These are phyloP conservation scores for Micropterix aruncella DNA, from an alignment of 2,888 invertebrate genomes.

Conservation along the genomic window DNA sequence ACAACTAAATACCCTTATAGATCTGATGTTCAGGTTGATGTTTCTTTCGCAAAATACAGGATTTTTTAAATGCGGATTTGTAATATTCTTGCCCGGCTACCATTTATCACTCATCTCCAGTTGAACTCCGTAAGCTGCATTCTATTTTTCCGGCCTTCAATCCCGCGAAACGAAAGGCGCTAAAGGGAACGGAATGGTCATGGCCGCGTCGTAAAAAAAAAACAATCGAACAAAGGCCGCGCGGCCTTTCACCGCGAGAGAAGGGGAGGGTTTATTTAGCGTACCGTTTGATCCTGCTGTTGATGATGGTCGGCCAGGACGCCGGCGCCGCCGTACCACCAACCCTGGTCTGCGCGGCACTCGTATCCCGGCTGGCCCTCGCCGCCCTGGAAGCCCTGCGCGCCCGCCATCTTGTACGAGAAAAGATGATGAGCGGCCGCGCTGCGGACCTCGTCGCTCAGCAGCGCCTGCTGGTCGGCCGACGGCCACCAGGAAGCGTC, in stretches of 20 bases:
- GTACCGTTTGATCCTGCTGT: background rate
- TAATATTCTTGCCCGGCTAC: no score
- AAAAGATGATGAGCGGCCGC: slow-evolving; percentile 57
- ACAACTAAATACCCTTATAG: no score
- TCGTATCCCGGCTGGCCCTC: slow-evolving; percentile 55
- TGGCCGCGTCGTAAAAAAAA: no score
- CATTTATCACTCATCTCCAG: no score
- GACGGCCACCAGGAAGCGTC: slow-evolving; percentile 37
- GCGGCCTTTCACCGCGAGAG: slow-evolving; percentile 28
- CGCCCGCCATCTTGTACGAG: slow-evolving; percentile 76
- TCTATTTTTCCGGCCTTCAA: no score
- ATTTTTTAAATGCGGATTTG: no score
- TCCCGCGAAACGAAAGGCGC: no score
- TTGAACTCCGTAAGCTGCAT: no score
- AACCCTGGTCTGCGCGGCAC: slow-evolving; percentile 38
- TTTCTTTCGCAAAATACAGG: no score
- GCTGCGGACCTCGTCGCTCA: slow-evolving; percentile 34
- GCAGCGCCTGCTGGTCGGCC: slow-evolving; percentile 24
- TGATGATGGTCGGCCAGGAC: background rate
- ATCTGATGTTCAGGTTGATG: no score
- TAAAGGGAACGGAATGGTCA: no score
- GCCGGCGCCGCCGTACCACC: slow-evolving; percentile 57
- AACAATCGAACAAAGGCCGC: slow-evolving; percentile 5
- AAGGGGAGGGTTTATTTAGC: background rate
- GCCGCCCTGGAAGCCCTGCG: slow-evolving; percentile 66